These are phyloP conservation scores for Caenorhabditis sinica DNA, from an alignment of 2,888 invertebrate genomes.

Conservation along the genomic window DNA sequence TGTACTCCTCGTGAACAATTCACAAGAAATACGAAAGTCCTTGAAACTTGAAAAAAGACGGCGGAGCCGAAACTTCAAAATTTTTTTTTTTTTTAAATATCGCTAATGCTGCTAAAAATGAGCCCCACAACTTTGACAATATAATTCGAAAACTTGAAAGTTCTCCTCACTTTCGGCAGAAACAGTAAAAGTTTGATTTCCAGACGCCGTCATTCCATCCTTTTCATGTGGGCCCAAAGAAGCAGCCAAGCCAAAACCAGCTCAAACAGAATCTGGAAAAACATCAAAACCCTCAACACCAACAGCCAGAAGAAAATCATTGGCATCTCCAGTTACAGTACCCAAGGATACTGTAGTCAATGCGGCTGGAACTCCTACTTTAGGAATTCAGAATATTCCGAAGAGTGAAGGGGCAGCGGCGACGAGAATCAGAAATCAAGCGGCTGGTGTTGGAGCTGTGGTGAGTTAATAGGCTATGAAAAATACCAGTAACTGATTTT, in stretches of 20 bases:
- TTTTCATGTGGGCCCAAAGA: slow-evolving; percentile 58
- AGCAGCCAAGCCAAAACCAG: slow-evolving; percentile 31
- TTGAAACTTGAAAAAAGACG: too few species aligned
- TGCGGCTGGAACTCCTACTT: background rate
- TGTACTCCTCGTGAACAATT: too few species aligned
- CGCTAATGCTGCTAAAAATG: too few species aligned
- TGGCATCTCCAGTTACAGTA: slow-evolving; percentile 31
- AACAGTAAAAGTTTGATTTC: slow-evolving; percentile 24
- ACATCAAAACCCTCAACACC: slow-evolving; percentile 58
- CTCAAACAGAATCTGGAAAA: slow-evolving; percentile 14
- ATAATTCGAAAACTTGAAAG: too few species aligned
- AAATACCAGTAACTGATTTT: too few species aligned
- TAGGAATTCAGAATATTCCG: slow-evolving; percentile 40
- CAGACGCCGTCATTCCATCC: slow-evolving; percentile 55
- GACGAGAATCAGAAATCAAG: slow-evolving; percentile 72
- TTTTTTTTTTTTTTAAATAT: background rate
- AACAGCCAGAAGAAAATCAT: slow-evolving; percentile 30
- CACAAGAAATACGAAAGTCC: too few species aligned
- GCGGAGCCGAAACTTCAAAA: background rate
- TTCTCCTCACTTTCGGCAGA: too few species aligned
- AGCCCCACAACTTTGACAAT: too few species aligned
- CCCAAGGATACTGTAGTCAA: slow-evolving; percentile 22
- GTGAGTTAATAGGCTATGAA: too few species aligned
- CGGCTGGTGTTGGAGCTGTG: slow-evolving; percentile 8
- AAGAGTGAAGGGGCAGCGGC: slow-evolving; percentile 76